Percentiles rank a stretch among this genome's conserved stretches.
phyloP scores from a whole-genome alignment of 2,113 vertebrate species.

The Callipepla squamata region DNA sequence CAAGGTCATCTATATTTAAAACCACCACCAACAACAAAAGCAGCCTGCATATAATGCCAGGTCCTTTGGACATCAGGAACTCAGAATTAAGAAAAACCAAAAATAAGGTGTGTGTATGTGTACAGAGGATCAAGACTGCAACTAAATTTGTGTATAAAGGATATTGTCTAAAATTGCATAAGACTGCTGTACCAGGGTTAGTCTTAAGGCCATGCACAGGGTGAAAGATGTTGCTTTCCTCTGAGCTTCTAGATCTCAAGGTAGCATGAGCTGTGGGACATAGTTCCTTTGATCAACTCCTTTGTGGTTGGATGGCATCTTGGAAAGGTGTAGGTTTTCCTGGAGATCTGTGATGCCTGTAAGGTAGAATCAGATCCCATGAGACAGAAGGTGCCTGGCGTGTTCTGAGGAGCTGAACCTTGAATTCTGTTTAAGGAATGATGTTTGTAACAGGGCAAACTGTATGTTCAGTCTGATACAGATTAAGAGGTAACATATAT shows the following conservation, averaged over 20 bases:
- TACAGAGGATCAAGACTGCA: background rate
- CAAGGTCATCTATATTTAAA: background rate
- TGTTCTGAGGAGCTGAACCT: background rate
- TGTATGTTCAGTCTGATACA: background rate
- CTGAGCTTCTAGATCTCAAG: background rate
- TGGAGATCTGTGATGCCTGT: background rate
- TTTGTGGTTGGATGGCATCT: background rate
- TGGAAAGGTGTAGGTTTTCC: background rate
- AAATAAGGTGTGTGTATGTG: background rate
- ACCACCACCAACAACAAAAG: too few relatives aligned
- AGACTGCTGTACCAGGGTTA: background rate
- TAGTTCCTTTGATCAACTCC: background rate
- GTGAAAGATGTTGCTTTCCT: background rate
- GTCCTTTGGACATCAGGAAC: background rate
- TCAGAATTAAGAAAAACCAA: background rate
- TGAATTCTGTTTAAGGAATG: background rate
- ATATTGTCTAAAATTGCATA: background rate
- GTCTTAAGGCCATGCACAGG: background rate
- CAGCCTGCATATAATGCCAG: background rate
- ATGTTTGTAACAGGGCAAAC: background rate
- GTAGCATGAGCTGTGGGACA: background rate
- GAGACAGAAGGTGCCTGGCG: background rate
- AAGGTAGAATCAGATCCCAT: background rate
- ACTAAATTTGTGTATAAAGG: background rate
- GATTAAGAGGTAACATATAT: background rate